Conservation (phyloP, 2,888 invertebrate genomes). For the Leptinotarsa haldemani region DNA sequence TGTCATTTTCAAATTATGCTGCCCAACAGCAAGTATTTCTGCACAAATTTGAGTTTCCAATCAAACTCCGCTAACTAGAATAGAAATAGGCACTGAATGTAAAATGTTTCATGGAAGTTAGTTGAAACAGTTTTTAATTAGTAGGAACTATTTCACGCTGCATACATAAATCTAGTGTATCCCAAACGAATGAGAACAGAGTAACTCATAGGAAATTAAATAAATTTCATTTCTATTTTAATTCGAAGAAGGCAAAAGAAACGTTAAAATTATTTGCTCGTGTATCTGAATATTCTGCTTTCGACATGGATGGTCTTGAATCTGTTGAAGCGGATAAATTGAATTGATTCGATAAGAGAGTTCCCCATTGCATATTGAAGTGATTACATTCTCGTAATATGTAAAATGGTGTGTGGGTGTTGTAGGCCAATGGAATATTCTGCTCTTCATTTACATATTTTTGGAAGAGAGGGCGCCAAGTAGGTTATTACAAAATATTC, state of each 20-base stretch:
- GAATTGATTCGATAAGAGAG: constrained; percentile 1
- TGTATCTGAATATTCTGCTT: not conserved
- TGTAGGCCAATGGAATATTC: not conserved
- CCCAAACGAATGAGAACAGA: not conserved
- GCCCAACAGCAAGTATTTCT: no score
- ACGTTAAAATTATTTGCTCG: not conserved
- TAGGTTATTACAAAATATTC: not conserved
- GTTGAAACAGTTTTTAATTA: no score
- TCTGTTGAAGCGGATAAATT: not conserved
- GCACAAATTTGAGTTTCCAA: no score
- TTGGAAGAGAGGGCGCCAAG: not conserved
- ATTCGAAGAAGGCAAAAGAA: not conserved
- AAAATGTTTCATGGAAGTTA: no score
- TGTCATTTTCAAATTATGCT: no score
- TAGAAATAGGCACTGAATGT: no score
- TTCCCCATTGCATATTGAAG: not conserved
- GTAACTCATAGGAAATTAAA: not conserved
- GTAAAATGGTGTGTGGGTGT: not conserved
- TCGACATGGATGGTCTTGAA: not conserved
- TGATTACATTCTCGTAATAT: not conserved
- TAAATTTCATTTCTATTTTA: not conserved
- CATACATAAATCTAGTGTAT: not conserved
- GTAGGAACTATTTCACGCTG: not conserved
- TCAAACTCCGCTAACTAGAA: no score
- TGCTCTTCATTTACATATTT: not conserved